Evolutionary conservation across 2,888 invertebrate genomes (phyloP), one percentile per base, ranked within the genome.

Genomic region (Sicus ferrugineus): DNA sequence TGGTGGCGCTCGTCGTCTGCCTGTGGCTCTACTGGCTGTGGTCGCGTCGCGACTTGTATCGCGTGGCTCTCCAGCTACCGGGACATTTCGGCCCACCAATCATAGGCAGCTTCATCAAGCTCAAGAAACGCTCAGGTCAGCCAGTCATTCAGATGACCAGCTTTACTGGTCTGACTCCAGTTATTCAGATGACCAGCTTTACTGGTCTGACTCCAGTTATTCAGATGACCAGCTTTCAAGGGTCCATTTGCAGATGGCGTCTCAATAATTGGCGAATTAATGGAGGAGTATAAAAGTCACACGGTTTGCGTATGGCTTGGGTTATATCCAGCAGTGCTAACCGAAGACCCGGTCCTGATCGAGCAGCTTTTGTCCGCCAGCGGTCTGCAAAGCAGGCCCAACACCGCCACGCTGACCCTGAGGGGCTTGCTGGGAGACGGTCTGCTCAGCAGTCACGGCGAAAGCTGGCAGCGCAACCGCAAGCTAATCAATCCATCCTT

Each of bases 341-440:
- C 75, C 3, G 64, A 67, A 0, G 77, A 77, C 30, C 76, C 76
- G 2, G 70, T 54, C 4, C 38, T 74, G 3, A 69, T 72, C 23
- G 74, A 76, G 58, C 68, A 73, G 56, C 64, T 77, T 38, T 67
- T 77, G 0, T 72, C 75, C 19, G 74, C 75, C 19, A 31, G 72
- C 4, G 72, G 72, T 3, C 70, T 76, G 16, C 52, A 77, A 2
- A 70, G 75, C 38, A 77, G 75, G 63, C 66, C 71, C 9, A 30
- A 62, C 16, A 5, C 65, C 1, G 2, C 72, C 0, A 74, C 73
- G 21, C 7, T 11, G 1, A 68, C 73, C 0, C 0, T 75, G 16
- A 31, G 48, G 11, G 7, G 70, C 23, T 26, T 28, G 14, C 34
- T 74, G 7, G 34, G 65, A 5, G 73, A 71, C 6, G 75, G 75